Evolutionary conservation across 1,140 invertebrate species (phyloP), one percentile per base, ranked within the genome.

Genomic region (Campoletis sonorensis): DNA sequence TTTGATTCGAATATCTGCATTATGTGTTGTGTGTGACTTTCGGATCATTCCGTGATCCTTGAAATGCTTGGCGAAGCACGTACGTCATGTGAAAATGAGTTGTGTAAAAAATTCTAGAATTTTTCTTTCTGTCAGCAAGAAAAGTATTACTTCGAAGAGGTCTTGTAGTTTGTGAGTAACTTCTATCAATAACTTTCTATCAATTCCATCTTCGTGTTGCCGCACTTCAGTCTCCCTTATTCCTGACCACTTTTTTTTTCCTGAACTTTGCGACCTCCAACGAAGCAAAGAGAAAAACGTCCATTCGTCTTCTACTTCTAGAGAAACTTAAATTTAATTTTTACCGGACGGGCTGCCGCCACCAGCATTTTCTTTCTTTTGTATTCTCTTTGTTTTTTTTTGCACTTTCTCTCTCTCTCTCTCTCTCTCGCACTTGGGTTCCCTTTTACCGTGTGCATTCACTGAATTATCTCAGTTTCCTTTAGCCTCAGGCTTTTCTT

Each of bases 341-440:
- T 58, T 58, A 58, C 18, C 54, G 18, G 54, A 58, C 54, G 18
- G 54, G 5, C 54, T 58, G 54, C 54, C 54, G 21, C 54, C 21
- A 58, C 54, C 54, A 58, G 54, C 54, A 58, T 58, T 58, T 58
- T 58, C 54, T 58, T 58, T 58, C 54, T 58, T 58, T 58, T 58
- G 21, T n/a, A 58, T 58, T 23, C 54, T 58, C 13, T 23, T 58
- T 58, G 18, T 23, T 58, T 23, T 23, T 10, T 58, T 58, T 58
- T 10, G 5, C 3, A n/a, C n/a, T n/a, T n/a, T n/a, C 21, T 23
- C 54, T n/a, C 16, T 23, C 54, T 58, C 21, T 58, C 5, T 58
- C 18, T 58, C 3, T n/a, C 13, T 58, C 1, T 1, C 54, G 3
- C 54, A 4, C 54, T 58, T 21, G 54, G 18, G 18, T 10, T 58